These are phyloP conservation scores for Aphelenchoides bicaudatus DNA, from an alignment of 2,888 invertebrate genomes.

Conservation along the genomic window DNA sequence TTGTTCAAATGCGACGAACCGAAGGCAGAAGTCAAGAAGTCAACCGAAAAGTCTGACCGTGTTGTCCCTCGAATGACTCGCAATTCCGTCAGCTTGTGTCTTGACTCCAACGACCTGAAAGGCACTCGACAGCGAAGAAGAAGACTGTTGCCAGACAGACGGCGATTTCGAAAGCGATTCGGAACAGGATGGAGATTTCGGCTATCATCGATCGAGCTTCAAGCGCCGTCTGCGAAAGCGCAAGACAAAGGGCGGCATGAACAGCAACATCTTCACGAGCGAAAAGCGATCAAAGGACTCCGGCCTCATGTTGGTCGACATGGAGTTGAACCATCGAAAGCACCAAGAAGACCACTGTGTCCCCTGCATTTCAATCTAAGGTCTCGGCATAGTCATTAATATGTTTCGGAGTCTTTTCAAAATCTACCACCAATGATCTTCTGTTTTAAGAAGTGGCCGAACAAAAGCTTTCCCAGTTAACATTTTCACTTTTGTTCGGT, in stretches of 20 bases:
- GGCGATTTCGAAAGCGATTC: slow-evolving; percentile 11
- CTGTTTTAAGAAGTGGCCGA: too few relatives aligned
- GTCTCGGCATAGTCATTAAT: too few relatives aligned
- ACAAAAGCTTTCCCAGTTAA: too few relatives aligned
- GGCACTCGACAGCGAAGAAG: slow-evolving; percentile 9
- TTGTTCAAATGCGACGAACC: not conserved
- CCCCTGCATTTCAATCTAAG: too few relatives aligned
- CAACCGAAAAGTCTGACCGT: not conserved
- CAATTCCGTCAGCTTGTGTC: not conserved
- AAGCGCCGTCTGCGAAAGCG: slow-evolving; percentile 19
- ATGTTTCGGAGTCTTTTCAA: too few relatives aligned
- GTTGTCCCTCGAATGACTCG: not conserved
- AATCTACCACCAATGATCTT: too few relatives aligned
- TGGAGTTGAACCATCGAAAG: too few relatives aligned
- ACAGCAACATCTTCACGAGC: not conserved
- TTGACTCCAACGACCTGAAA: too few relatives aligned
- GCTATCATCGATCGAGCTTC: not conserved
- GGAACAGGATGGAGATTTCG: slow-evolving; percentile 10
- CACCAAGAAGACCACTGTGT: too few relatives aligned
- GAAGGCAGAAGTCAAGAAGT: not conserved
- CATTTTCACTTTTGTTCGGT: too few relatives aligned
- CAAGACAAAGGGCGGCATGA: not conserved
- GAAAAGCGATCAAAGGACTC: slow-evolving; percentile 19
- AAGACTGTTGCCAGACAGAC: too few relatives aligned
- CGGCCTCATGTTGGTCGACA: too few relatives aligned